A percentile compares a stretch with the other conserved stretches of the same genome.
phyloP scores from a whole-genome alignment of 2,797 vertebrate species.

The Perodicticus potto region DNA sequence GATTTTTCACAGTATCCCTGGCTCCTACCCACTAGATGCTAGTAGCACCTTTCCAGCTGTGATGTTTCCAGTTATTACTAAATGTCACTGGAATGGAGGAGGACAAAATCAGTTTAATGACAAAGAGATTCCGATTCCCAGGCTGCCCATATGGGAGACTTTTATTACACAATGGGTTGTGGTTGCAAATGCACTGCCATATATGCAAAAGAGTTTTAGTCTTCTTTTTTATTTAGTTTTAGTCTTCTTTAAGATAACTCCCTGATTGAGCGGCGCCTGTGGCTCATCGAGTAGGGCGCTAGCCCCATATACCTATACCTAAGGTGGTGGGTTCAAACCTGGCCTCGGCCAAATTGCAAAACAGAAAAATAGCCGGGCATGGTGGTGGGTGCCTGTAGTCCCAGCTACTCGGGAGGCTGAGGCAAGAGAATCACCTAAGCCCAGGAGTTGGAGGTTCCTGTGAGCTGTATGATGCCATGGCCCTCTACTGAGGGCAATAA shows the following conservation, averaged over 20 bases:
- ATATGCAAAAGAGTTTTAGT: not conserved
- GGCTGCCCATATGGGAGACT: not conserved
- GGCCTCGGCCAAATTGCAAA: too few relatives aligned
- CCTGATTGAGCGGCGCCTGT: too few relatives aligned
- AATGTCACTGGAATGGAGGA: not conserved
- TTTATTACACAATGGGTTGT: not conserved
- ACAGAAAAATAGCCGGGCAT: too few relatives aligned
- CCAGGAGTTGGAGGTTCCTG: too few relatives aligned
- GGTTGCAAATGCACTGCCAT: not conserved
- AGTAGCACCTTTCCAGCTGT: not conserved
- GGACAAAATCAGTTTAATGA: not conserved
- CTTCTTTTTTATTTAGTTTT: not conserved
- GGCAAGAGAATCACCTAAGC: too few relatives aligned
- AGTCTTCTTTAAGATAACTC: not conserved
- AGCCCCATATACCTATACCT: too few relatives aligned
- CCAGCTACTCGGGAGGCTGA: too few relatives aligned
- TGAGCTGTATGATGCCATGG: too few relatives aligned
- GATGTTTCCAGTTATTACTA: not conserved
- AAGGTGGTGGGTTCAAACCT: too few relatives aligned
- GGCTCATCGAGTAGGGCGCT: too few relatives aligned
- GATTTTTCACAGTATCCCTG: not conserved
- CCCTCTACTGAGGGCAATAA: too few relatives aligned
- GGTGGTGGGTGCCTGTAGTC: too few relatives aligned
- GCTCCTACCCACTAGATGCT: conserved; percentile 20
- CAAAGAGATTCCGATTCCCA: not conserved